phyloP scores from a whole-genome alignment of 2,888 invertebrate species.

The Zonitis immaculata region DNA sequence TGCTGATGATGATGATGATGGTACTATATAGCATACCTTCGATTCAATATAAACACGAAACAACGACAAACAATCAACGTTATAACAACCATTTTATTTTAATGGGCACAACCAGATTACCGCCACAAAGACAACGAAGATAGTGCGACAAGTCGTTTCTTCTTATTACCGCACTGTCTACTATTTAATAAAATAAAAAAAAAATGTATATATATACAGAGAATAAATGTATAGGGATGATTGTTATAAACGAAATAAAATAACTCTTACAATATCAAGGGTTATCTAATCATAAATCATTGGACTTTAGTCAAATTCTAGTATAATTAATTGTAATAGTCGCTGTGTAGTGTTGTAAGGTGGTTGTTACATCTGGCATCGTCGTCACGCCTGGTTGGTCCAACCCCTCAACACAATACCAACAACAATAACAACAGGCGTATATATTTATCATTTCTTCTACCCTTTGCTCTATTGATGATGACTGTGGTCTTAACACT shows the following conservation, averaged over 20 bases:
- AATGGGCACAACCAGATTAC: constrained; percentile 36
- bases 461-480: constrained; percentile 18
- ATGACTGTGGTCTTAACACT: constrained; percentile 29
- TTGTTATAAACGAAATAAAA: no score
- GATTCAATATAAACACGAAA: constrained; percentile 25
- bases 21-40: constrained; percentile 27
- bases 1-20: no score
- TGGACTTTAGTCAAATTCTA: constrained; percentile 30
- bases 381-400: constrained; percentile 31
- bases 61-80: constrained; percentile 32
- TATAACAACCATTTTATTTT: constrained; percentile 35
- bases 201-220: no score
- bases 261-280: constrained; percentile 15
- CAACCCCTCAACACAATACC: constrained; percentile 6
- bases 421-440: constrained; percentile 16
- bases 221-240: no score
- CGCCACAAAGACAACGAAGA: constrained; percentile 26
- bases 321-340: constrained; percentile 36
- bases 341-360: constrained; percentile 30
- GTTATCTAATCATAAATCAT: constrained; percentile 34
- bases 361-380: constrained; percentile 33
- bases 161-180: no score
- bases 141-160: constrained; percentile 30
- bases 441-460: constrained; percentile 23
- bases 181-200: no score